Conservation (phyloP, 2,113 vertebrate species). For the Camelus dromedarius region DNA sequence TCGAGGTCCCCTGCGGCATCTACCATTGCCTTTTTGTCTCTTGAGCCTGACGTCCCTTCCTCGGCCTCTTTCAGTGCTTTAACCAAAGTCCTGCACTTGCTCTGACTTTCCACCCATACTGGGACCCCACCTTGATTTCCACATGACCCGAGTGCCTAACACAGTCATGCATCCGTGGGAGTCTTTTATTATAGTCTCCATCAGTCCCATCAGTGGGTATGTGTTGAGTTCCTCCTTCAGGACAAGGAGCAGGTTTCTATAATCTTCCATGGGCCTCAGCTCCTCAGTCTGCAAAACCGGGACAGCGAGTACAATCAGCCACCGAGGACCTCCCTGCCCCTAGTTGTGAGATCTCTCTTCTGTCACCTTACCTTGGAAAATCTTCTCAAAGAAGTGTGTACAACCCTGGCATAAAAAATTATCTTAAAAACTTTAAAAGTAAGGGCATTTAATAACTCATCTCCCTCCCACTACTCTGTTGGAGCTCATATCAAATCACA, state of each 20-base stretch:
- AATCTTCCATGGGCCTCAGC: not conserved
- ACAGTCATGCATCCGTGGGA: not conserved
- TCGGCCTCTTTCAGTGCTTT: not conserved
- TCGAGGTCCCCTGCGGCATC: no score
- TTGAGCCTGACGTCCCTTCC: not conserved
- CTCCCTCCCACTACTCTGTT: not conserved
- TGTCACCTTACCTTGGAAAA: not conserved
- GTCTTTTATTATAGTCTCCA: not conserved
- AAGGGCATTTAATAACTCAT: not conserved
- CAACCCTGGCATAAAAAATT: not conserved
- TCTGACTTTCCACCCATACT: no score
- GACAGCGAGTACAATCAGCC: not conserved
- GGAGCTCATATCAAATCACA: not conserved
- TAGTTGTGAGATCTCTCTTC: not conserved
- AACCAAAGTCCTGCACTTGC: not conserved
- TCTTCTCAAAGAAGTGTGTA: not conserved
- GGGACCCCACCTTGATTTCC: not conserved
- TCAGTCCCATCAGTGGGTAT: not conserved
- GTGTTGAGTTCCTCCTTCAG: not conserved
- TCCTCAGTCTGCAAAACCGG: not conserved
- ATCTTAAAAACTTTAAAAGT: not conserved
- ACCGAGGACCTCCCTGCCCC: not conserved
- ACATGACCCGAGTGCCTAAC: accelerated
- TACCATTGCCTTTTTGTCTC: accelerated
- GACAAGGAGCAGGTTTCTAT: not conserved